Conservation (phyloP, 37 sponge, comb jelly and placozoan genomes). For the Amphimedon queenslandica region DNA sequence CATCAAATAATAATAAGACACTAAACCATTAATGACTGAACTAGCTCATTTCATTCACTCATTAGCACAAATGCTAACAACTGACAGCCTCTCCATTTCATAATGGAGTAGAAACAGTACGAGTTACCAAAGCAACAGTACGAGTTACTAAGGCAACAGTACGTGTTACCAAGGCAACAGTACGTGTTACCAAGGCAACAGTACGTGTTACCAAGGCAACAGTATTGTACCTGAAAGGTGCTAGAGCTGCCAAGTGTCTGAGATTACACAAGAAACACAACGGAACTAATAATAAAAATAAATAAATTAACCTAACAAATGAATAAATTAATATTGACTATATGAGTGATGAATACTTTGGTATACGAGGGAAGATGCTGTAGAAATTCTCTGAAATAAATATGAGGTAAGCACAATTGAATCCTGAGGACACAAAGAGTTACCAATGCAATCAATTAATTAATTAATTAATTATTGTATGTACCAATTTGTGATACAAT, state of each 20-base stretch:
- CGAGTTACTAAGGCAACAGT: no score
- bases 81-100: neutral
- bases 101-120: no score
- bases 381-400: slow-evolving; percentile 84
- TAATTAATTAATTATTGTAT: slow-evolving; percentile 8
- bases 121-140: no score
- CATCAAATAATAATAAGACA: neutral
- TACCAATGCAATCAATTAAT: neutral
- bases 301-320: slow-evolving; percentile 10
- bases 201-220: neutral
- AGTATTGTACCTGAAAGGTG: slow-evolving; percentile 42
- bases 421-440: slow-evolving; percentile 52
- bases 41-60: slow-evolving; percentile 8
- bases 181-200: no score
- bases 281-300: slow-evolving; percentile 32
- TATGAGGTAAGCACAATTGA: slow-evolving; percentile 96
- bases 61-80: neutral
- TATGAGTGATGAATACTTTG: slow-evolving; percentile 26
- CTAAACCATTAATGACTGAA: neutral
- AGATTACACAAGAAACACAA: slow-evolving; percentile 51
- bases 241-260: slow-evolving; percentile 36
- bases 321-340: neutral
- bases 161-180: no score
- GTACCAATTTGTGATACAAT: slow-evolving; percentile 81
- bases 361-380: slow-evolving; percentile 40